A percentile compares a stretch with the other conserved stretches of the same genome.
phyloP scores from a whole-genome alignment of 53 echinoderm and acorn worm genomes.

The Henricia sp. region DNA sequence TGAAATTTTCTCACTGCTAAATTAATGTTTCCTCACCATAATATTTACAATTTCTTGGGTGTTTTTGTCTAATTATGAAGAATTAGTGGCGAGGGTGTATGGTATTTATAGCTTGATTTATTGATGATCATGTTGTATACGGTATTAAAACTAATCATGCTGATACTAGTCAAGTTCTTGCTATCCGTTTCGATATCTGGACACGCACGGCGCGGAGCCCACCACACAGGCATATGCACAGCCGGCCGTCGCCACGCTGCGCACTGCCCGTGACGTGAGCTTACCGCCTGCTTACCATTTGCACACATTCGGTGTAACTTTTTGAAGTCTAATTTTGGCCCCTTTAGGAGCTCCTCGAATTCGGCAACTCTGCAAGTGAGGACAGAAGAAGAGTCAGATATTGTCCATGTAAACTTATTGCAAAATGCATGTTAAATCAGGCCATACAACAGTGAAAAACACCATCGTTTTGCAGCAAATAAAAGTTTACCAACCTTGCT shows the following conservation, averaged over 20 bases:
- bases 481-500: conserved; percentile 43
- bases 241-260: not conserved
- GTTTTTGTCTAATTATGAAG: too few relatives aligned
- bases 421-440: not conserved
- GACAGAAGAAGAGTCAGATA: too few relatives aligned
- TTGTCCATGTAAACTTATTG: not conserved
- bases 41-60: too few relatives aligned
- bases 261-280: not conserved
- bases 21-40: too few relatives aligned
- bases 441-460: not conserved
- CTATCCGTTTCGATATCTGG: too few relatives aligned
- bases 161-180: too few relatives aligned
- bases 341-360: conserved; percentile 74
- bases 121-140: too few relatives aligned
- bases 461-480: not conserved
- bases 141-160: too few relatives aligned
- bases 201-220: too few relatives aligned
- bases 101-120: too few relatives aligned
- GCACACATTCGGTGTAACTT: conserved; percentile 82
- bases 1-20: too few relatives aligned
- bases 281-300: conserved; percentile 63
- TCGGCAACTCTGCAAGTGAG: conserved; percentile 70
- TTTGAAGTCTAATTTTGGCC: conserved; percentile 71
- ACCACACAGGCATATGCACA: not conserved
- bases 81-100: too few relatives aligned